A percentile compares a stretch with the other conserved stretches of the same genome.
phyloP scores from a whole-genome alignment of 2,113 vertebrate species.

The Dipodomys spectabilis region DNA sequence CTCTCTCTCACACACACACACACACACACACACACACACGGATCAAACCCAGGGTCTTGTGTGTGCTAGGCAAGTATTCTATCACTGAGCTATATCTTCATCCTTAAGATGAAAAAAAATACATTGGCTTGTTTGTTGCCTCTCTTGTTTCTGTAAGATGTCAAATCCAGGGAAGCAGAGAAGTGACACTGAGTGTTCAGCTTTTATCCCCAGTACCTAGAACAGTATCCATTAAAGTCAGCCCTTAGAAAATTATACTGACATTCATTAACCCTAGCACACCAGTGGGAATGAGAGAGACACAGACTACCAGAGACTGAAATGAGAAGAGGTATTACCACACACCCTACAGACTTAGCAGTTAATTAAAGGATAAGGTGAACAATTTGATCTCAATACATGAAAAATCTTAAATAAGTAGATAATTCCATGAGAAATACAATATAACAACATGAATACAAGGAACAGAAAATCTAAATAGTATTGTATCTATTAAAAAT shows the following conservation, averaged over 20 bases:
- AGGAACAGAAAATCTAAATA: not conserved
- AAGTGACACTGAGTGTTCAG: not conserved
- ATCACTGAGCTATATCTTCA: too few species aligned
- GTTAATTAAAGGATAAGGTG: not conserved
- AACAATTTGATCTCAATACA: not conserved
- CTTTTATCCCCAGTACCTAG: not conserved
- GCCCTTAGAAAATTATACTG: not conserved
- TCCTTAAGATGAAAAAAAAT: not conserved
- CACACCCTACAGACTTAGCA: not conserved
- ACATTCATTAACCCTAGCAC: not conserved
- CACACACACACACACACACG: too few species aligned
- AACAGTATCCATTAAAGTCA: not conserved
- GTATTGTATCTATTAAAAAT: not conserved
- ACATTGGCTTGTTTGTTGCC: not conserved
- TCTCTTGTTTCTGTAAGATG: not conserved
- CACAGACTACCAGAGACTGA: not conserved
- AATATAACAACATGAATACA: not conserved
- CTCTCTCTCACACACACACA: too few species aligned
- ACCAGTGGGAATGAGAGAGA: not conserved
- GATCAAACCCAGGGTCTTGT: too few species aligned
- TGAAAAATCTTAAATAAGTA: not conserved
- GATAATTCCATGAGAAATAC: not conserved
- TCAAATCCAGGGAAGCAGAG: not conserved
- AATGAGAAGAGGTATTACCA: not conserved
- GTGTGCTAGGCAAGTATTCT: too few species aligned